A percentile compares a stretch with the other conserved stretches of the same genome.
Evolutionary conservation across 2,888 invertebrate species (phyloP).

Genomic region (Elmis aenea): DNA sequence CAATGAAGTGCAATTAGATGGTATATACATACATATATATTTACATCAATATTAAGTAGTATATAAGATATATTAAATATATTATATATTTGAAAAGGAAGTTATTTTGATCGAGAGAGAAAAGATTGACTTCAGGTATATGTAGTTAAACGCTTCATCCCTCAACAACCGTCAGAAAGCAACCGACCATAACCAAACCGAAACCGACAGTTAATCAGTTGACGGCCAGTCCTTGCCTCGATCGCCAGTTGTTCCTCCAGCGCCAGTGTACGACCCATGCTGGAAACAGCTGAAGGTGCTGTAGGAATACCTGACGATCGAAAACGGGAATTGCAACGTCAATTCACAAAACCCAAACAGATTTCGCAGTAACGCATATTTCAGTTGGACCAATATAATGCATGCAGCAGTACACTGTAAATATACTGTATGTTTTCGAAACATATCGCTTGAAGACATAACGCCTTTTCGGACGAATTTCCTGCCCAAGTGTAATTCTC

Average conservation of each 20-base stretch:
- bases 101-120: constrained; percentile 62
- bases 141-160: constrained; percentile 47
- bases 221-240: constrained; percentile 4
- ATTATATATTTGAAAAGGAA: constrained; percentile 51
- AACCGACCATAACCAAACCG: constrained; percentile 52
- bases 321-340: constrained; percentile 9
- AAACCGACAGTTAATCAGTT: constrained; percentile 53
- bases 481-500: neutral
- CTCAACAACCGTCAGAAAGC: constrained; percentile 48
- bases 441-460: constrained; percentile 35
- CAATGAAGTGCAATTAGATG: constrained; percentile 61
- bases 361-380: constrained; percentile 42
- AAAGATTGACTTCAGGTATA: constrained; percentile 57
- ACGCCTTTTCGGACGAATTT: constrained; percentile 22
- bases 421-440: constrained; percentile 34
- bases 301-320: too few species aligned
- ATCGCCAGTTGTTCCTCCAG: too few species aligned
- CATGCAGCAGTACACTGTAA: constrained; percentile 34
- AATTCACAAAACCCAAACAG: constrained; percentile 44
- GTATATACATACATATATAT: constrained; percentile 55
- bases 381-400: constrained; percentile 36
- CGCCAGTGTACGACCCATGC: too few species aligned
- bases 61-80: constrained; percentile 50
- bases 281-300: neutral
- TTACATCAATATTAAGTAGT: constrained; percentile 52